These are phyloP conservation scores for Syngnathus floridae DNA, from an alignment of 2,113 vertebrate species.

Conservation along the genomic window DNA sequence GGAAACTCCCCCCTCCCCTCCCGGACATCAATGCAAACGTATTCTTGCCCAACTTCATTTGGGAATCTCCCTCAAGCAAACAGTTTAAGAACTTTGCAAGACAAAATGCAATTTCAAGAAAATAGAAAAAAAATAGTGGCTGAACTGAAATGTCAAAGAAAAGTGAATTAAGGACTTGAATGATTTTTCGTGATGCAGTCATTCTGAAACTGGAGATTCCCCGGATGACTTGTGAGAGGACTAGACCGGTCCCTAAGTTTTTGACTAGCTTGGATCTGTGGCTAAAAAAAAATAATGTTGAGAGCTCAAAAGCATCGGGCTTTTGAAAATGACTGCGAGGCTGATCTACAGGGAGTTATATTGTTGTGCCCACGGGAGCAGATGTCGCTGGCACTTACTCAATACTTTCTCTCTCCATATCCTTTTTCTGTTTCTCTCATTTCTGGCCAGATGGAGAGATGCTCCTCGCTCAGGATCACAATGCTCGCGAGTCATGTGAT, in stretches of 20 bases:
- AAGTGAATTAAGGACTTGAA: background rate
- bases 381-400: constrained; percentile 70
- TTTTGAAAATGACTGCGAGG: constrained; percentile 46
- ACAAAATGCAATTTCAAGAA: background rate
- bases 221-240: background rate
- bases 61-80: background rate
- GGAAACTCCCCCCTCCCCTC: background rate
- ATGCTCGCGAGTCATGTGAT: constrained; percentile 59
- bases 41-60: background rate
- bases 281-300: background rate
- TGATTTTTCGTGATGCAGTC: too few species aligned
- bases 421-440: constrained; percentile 33
- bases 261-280: too few species aligned
- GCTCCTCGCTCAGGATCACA: constrained; percentile 60
- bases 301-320: constrained; percentile 7
- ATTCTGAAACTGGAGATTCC: background rate
- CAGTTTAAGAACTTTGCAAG: background rate
- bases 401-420: constrained; percentile 60
- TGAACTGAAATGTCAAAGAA: background rate
- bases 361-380: constrained; percentile 74
- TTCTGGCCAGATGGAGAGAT: constrained; percentile 66
- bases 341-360: constrained; percentile 65
- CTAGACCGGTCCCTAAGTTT: too few species aligned
- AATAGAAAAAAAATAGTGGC: background rate
- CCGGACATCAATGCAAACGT: background rate